phyloP scores from a whole-genome alignment of 2,113 vertebrate species.

The Oceanites oceanicus region DNA sequence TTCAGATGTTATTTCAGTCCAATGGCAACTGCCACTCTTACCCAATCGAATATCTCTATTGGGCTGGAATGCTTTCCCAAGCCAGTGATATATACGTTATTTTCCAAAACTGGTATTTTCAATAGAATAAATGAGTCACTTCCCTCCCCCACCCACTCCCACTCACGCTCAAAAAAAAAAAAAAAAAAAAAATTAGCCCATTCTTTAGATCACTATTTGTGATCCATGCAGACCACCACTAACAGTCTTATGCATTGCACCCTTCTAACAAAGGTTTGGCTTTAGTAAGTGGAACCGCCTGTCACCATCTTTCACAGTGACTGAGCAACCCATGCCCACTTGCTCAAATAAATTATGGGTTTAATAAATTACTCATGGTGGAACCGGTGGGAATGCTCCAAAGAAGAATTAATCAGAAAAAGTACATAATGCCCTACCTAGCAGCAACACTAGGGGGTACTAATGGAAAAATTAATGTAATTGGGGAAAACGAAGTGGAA shows the following conservation, averaged over 20 bases:
- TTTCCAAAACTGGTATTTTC: not conserved
- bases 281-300: not conserved
- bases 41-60: not conserved
- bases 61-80: not conserved
- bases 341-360: not conserved
- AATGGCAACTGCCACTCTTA: not conserved
- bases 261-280: not conserved
- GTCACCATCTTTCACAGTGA: not conserved
- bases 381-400: not conserved
- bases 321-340: not conserved
- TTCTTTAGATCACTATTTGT: not conserved
- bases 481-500: not conserved
- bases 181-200: not conserved
- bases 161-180: no score
- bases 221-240: not conserved
- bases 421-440: not conserved
- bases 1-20: not conserved
- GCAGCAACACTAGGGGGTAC: constrained; percentile 37
- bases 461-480: not conserved
- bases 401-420: not conserved
- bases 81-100: not conserved
- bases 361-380: not conserved
- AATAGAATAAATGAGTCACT: not conserved
- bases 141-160: no score
- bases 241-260: not conserved